These are phyloP conservation scores for Panthera uncia DNA, from an alignment of 2,113 vertebrate species.

Conservation along the genomic window DNA sequence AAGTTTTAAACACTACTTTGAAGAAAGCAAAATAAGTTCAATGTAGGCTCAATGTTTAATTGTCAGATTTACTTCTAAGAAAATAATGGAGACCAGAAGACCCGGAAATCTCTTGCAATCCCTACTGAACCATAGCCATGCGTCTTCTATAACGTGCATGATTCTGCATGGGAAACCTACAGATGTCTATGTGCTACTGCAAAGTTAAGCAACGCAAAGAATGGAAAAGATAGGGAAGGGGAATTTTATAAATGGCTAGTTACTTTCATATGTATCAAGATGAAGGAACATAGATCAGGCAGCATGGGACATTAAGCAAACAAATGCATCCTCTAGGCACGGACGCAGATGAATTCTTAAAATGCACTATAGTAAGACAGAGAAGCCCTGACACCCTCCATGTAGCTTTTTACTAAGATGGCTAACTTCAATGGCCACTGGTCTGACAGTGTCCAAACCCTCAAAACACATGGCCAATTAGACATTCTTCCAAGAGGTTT, in stretches of 20 bases:
- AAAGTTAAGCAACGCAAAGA: conserved; percentile 48
- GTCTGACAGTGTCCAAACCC: neutral
- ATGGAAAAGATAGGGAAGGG: conserved; percentile 3
- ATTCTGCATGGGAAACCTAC: neutral
- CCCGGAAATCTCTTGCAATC: neutral
- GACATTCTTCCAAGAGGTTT: neutral
- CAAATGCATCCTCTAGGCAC: neutral
- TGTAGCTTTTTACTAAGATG: neutral
- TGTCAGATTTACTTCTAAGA: conserved; percentile 40
- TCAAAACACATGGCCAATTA: neutral
- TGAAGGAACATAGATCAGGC: neutral
- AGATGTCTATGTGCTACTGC: conserved; percentile 42
- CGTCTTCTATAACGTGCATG: neutral
- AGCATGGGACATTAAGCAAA: conserved; percentile 20
- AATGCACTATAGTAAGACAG: neutral
- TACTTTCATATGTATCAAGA: neutral
- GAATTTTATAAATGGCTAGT: conserved; percentile 20
- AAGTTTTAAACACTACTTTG: conserved; percentile 11
- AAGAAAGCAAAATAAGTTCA: neutral
- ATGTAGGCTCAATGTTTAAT: neutral
- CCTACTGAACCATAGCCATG: neutral
- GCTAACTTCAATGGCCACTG: neutral
- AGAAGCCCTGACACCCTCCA: neutral
- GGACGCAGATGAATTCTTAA: neutral
- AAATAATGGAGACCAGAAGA: conserved; percentile 43